Base-by-base conservation (phyloP, 2,888 invertebrate genomes). In the Linyphia triangularis region DNA sequence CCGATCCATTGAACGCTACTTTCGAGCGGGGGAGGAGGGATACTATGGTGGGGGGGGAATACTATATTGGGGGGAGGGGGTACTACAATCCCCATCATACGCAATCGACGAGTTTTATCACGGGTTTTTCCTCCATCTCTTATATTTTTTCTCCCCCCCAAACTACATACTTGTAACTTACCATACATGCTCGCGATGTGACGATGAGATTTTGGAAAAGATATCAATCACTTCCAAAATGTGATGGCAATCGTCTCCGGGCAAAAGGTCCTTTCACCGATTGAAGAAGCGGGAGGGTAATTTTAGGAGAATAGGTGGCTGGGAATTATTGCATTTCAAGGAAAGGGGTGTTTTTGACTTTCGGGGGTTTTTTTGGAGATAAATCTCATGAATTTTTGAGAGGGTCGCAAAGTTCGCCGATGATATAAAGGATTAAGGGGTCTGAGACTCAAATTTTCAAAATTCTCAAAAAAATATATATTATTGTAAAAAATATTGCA, bases 51-150 rank as follows among this genome's bases (percentile, higher is more conserved):
- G 33, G 57, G 9, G 51, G 77, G n/a, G n/a, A n/a, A n/a, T n/a
- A n/a, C n/a, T n/a, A n/a, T n/a, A n/a, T n/a, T 33, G 28, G 43
- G 5, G 40, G 77, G 40, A n/a, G 61, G 67, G 22, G 26, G 69
- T 57, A 69, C 57, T 81, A 81, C 69, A 81, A 69, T 81, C 63
- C 51, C 81, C 81, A 69, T 81, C 69, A 69, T 81, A 69, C 69
- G 43, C 69, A 57, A 81, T 69, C 81, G 67, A 69, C 33, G 7
- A 69, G 51, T 81, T 81, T 81, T 81, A 81, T 69, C 78, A 59
- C 43, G 30, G n/a, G 7, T 30, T 67, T 51, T 63, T 40, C 19
- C 24, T 40, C n/a, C 51, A 26, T 19, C 72, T 0, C 51, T 10
- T n/a, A n/a, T 72, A 26, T 26, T 67, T 43, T 40, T 78, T 63